Base-by-base conservation (phyloP, 2,113 vertebrate species). In the Ranitomeya variabilis region DNA sequence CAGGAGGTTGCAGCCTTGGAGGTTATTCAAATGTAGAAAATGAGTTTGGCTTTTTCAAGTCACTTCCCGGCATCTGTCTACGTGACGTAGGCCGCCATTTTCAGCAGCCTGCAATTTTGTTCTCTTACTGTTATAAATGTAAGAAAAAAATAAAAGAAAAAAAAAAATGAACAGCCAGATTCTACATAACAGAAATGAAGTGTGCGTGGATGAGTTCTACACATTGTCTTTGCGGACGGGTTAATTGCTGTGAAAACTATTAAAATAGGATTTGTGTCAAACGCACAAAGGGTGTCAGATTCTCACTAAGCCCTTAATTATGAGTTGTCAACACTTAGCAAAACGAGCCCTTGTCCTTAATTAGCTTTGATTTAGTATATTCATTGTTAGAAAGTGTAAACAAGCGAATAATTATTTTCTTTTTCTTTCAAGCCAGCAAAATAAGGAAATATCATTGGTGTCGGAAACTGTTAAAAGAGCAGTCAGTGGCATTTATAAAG, bases 221-320 rank as follows among this genome's bases (percentile, higher is more conserved):
- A 55, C 86, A 67, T 80, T 87, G 86, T 87, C 86, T 87, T 80
- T 80, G 52, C 52, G 86, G 86, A 87, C 86, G 86, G 86, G 86
- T 80, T 87, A 87, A 87, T 87, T 87, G 86, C 86, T 87, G 64
- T 55, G 78, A 80, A 79, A 87, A 69, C 77, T 87, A 80, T 87
- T 87, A 87, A 87, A 87, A 87, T 80, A 87, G 86, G 86, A 80
- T 87, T 87, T 80, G 86, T 87, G 86, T 87, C 86, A 87, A 87
- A 87, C 9, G 86, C 86, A 87, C 77, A 87, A 87, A 81, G 78
- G 78, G 86, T 71, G 77, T 87, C 78, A 80, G 86, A 87, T 87
- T 80, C 86, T 87, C 86, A 80, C 86, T 87, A 87, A 87, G 86
- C 86, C 86, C 86, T 87, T 87, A 87, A 87, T 87, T 87, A 80